A percentile compares a stretch with the other conserved stretches of the same genome.
Conservation (phyloP, 1,140 invertebrate species). For the Drosophila subobscura region DNA sequence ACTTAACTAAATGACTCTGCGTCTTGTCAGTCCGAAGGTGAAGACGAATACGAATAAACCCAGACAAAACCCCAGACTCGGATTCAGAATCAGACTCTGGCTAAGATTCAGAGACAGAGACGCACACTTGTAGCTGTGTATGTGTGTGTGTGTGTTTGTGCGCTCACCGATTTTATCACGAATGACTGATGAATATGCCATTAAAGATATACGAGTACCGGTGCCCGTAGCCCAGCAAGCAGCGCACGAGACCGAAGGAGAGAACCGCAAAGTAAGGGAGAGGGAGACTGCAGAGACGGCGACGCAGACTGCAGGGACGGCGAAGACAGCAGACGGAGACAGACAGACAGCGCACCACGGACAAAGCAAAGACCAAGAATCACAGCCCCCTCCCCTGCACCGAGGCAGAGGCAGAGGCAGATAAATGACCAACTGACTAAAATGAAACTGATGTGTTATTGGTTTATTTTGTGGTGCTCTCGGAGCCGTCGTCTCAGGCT, state of each 20-base stretch:
- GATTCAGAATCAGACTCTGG: conserved; percentile 10
- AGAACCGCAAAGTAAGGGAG: too few species aligned
- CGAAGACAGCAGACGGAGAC: not conserved
- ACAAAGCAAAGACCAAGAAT: conserved; percentile 1
- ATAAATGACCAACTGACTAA: conserved; percentile 72
- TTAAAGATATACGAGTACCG: conserved; percentile 72
- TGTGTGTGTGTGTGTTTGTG: conserved; percentile 25
- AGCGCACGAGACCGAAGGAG: too few species aligned
- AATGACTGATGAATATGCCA: conserved; percentile 81
- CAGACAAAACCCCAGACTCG: conserved; percentile 27
- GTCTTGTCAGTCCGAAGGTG: conserved; percentile 38
- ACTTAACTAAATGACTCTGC: conserved; percentile 81
- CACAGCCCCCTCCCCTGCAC: not conserved
- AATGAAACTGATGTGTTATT: conserved; percentile 66
- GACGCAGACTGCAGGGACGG: not conserved
- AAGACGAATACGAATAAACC: conserved; percentile 49
- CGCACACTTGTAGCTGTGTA: conserved; percentile 14
- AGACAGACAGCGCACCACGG: not conserved
- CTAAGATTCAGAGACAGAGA: conserved; percentile 10
- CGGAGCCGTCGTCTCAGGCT: not conserved
- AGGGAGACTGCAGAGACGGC: not conserved
- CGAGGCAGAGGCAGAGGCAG: conserved; percentile 10
- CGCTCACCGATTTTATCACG: conserved; percentile 71
- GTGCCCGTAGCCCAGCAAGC: conserved; percentile 12
- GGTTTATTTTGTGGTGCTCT: conserved; percentile 38